A percentile compares a stretch with the other conserved stretches of the same genome.
Conservation (phyloP, 2,888 invertebrate species). For the Spisula solida region DNA sequence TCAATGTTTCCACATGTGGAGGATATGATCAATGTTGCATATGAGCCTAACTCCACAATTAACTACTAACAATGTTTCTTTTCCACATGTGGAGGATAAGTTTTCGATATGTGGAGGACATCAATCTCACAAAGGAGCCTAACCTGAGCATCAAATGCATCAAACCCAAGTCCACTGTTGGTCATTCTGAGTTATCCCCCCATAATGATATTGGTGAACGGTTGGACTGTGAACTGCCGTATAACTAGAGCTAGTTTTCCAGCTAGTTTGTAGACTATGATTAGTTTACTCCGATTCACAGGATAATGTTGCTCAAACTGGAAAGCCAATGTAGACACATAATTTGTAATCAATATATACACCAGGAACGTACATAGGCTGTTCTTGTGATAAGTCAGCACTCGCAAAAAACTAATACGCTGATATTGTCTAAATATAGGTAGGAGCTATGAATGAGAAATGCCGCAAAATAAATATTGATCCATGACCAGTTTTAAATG, state of each 20-base stretch:
- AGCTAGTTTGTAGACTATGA: constrained; percentile 7
- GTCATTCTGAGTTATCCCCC: too few relatives aligned
- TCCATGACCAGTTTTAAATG: constrained; percentile 25
- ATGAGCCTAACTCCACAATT: too few relatives aligned
- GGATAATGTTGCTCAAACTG: constrained; percentile 40
- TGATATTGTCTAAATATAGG: constrained; percentile 69
- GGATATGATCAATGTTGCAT: too few relatives aligned
- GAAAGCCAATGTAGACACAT: constrained; percentile 60
- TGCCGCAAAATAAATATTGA: constrained; percentile 60
- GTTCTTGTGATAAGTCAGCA: background rate
- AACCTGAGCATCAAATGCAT: too few relatives aligned
- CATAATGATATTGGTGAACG: too few relatives aligned
- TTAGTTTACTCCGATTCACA: constrained; percentile 27
- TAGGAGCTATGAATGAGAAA: constrained; percentile 50
- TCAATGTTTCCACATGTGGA: too few relatives aligned
- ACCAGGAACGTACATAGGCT: background rate
- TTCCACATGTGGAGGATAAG: too few relatives aligned
- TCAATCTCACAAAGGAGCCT: too few relatives aligned
- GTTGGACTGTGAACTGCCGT: too few relatives aligned
- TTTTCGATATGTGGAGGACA: too few relatives aligned
- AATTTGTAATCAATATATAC: constrained; percentile 67
- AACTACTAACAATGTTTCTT: too few relatives aligned
- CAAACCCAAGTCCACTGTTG: too few relatives aligned
- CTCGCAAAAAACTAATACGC: constrained; percentile 49
- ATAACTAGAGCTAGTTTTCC: constrained; percentile 2